Evolutionary conservation across 2,888 invertebrate species (phyloP).

Genomic region (Boloria selene): DNA sequence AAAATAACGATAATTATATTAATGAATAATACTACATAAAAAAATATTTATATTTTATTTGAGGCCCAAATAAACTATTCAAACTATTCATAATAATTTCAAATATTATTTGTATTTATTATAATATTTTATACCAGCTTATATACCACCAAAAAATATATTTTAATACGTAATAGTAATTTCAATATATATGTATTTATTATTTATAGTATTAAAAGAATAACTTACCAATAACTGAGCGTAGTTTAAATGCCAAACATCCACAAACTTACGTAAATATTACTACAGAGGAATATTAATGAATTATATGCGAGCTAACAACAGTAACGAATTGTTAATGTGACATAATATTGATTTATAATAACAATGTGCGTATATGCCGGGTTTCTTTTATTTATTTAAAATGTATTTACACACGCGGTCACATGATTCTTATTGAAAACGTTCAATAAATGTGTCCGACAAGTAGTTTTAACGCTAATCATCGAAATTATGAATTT

Average conservation of each 20-base stretch:
- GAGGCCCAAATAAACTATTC: too few species aligned
- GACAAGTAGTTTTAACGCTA: conserved; percentile 17
- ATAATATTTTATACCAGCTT: too few species aligned
- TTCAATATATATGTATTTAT: neutral
- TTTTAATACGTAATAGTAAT: neutral
- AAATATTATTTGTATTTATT: too few species aligned
- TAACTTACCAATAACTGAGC: conserved; percentile 6
- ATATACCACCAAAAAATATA: too few species aligned
- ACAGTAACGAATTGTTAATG: conserved; percentile 20
- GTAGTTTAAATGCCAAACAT: conserved; percentile 16
- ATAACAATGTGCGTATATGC: conserved; percentile 17
- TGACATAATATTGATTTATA: conserved; percentile 24
- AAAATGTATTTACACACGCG: conserved; percentile 44
- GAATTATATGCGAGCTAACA: conserved; percentile 1
- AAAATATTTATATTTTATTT: too few species aligned
- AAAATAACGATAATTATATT: too few species aligned
- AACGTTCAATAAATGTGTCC: conserved; percentile 50
- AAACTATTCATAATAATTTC: too few species aligned
- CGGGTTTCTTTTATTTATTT: neutral
- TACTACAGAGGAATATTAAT: conserved; percentile 29
- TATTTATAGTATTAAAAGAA: neutral
- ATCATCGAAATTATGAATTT: conserved; percentile 30
- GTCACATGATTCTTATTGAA: conserved; percentile 55
- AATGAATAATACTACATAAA: too few species aligned
- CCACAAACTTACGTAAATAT: conserved; percentile 24